Percentiles rank a stretch among this genome's conserved stretches.
Evolutionary conservation across 2,888 invertebrate species (phyloP).

Genomic region (Lysandra coridon): DNA sequence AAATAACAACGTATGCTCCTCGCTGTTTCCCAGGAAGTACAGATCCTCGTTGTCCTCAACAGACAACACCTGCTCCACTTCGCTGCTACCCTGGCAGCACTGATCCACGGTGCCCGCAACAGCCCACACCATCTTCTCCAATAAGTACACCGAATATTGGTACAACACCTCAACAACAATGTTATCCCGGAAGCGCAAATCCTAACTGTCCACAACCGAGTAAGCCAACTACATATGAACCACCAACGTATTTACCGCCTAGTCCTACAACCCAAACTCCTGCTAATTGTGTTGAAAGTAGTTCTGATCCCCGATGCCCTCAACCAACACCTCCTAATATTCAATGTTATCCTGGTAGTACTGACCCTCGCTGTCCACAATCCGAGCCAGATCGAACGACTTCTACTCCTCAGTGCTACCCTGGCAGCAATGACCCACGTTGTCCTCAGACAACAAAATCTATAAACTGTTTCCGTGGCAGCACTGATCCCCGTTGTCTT

Average conservation of each 20-base stretch:
- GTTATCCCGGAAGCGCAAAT: slow-evolving; percentile 45
- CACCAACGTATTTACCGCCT: slow-evolving; percentile 47
- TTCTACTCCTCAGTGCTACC: slow-evolving; percentile 47
- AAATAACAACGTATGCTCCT: slow-evolving; percentile 46
- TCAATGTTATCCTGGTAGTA: slow-evolving; percentile 47
- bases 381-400: slow-evolving; percentile 38
- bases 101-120: slow-evolving; percentile 54
- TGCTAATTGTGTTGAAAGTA: slow-evolving; percentile 46
- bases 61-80: slow-evolving; percentile 46
- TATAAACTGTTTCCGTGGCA: slow-evolving; percentile 51
- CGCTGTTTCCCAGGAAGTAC: slow-evolving; percentile 54
- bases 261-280: slow-evolving; percentile 33
- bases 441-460: slow-evolving; percentile 54
- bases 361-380: slow-evolving; percentile 46
- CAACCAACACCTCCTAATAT: slow-evolving; percentile 46
- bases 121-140: slow-evolving; percentile 46
- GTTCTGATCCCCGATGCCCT: slow-evolving; percentile 43
- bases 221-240: slow-evolving; percentile 45
- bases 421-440: slow-evolving; percentile 55
- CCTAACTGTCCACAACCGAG: slow-evolving; percentile 52
- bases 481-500: slow-evolving; percentile 47
- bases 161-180: slow-evolving; percentile 44
- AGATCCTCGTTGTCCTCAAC: slow-evolving; percentile 54
- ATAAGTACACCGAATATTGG: slow-evolving; percentile 43
- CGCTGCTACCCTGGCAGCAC: slow-evolving; percentile 46